Base-by-base conservation (phyloP, 2,888 invertebrate species). In the Eurytoma adleriae region DNA sequence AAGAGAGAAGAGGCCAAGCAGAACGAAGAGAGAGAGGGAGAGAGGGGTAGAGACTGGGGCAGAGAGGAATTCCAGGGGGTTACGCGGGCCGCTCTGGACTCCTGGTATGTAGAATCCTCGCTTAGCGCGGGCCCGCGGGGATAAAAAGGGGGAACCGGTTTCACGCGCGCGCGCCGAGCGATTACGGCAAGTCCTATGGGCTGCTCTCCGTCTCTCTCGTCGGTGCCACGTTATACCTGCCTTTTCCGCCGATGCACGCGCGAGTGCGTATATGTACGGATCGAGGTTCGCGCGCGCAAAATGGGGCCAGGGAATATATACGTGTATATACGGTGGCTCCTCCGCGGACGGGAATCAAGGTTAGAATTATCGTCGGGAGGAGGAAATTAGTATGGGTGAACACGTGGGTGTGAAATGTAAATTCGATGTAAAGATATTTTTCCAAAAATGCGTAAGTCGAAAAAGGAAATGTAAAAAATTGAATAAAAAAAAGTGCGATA, bases 41-140 rank as follows among this genome's bases (percentile, higher is more conserved):
- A n/a, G 16, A n/a, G 16, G 27, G 16, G 24, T 13, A 30, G 2
- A 18, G 4, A 64, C 27, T 40, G 5, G 18, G n/a, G 12, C 64
- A 40, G 40, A 62, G 30, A n/a, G n/a, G 18, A 27, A 30, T 12
- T 16, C 5, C 2, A n/a, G 27, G 20, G 61, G 30, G 30, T 62
- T 30, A 62, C 62, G 40, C 40, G 62, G 16, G 27, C 27, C 30
- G 30, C 40, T 30, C 40, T 40, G 40, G 40, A 62, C 62, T 62
- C 62, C 62, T 40, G 64, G 64, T 64, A 64, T 64, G 64, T 64
- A 64, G 64, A 48, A 64, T 64, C 30, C 64, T 64, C 64, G 64
- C 16, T 48, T 64, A 40, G 40, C 40, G 40, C 40, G 40, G 10
- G 40, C 40, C 40, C 40, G 24, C 40, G 40, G 10, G 40, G 40